These are phyloP conservation scores for Ursus arctos DNA, from an alignment of 2,113 vertebrate genomes.

Conservation along the genomic window DNA sequence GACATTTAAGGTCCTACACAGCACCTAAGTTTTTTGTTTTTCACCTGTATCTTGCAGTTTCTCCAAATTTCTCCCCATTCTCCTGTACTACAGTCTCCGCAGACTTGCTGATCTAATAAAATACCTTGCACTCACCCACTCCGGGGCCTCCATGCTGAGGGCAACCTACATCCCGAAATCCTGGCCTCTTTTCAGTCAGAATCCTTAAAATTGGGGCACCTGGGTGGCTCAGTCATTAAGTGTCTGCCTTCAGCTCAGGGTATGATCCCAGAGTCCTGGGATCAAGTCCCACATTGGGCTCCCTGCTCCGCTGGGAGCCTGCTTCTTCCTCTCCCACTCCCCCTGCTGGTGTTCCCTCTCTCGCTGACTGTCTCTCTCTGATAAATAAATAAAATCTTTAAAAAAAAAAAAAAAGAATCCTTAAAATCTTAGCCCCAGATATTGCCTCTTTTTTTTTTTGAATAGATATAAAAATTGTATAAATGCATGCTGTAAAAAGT, in stretches of 20 bases:
- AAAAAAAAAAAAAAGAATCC: neutral
- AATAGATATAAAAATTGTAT: neutral
- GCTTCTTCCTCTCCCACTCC: too few species aligned
- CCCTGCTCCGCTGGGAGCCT: too few species aligned
- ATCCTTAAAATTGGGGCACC: neutral
- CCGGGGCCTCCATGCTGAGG: neutral
- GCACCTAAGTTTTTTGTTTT: neutral
- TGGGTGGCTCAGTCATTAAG: too few species aligned
- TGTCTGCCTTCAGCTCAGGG: too few species aligned
- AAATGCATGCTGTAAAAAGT: neutral
- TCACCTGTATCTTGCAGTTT: neutral
- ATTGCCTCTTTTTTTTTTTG: neutral
- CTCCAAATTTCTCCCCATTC: neutral
- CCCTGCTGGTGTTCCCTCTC: too few species aligned
- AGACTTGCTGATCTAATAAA: neutral
- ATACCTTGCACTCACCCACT: neutral
- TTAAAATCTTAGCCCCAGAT: neutral
- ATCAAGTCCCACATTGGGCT: too few species aligned
- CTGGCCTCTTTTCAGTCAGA: neutral
- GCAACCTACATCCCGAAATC: neutral
- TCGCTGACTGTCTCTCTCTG: too few species aligned
- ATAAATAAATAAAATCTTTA: too few species aligned
- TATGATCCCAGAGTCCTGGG: too few species aligned
- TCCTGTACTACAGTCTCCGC: neutral
- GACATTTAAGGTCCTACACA: neutral